Evolutionary conservation across 2,113 vertebrate species (phyloP).

Genomic region (Mustelus asterias): DNA sequence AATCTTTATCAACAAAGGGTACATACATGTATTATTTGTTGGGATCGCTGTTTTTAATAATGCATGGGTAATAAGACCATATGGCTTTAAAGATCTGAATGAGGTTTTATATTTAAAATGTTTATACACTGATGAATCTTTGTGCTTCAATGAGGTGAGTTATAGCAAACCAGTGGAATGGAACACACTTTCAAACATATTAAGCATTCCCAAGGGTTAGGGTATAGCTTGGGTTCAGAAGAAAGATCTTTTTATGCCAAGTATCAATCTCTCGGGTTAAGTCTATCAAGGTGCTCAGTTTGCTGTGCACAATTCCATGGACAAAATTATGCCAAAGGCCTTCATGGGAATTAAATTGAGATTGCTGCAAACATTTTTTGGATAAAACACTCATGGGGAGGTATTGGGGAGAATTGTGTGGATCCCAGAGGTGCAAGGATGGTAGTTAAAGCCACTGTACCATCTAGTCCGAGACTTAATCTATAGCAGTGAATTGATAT

Average conservation of each 20-base stretch:
- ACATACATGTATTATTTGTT: background rate
- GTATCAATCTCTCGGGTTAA: background rate
- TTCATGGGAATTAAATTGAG: background rate
- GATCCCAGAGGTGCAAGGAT: background rate
- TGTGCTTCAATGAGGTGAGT: background rate
- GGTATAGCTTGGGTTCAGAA: background rate
- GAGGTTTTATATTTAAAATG: background rate
- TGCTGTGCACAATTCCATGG: background rate
- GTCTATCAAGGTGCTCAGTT: background rate
- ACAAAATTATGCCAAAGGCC: background rate
- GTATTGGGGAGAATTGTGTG: background rate
- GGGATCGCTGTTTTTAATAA: background rate
- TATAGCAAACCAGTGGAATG: background rate
- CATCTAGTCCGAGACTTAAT: background rate
- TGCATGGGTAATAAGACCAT: too few relatives aligned
- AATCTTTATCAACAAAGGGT: constrained; percentile 76
- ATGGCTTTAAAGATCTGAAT: background rate
- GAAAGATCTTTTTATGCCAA: background rate
- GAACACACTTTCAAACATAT: background rate
- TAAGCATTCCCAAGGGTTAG: background rate
- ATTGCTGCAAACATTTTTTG: background rate
- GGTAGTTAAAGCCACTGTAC: background rate
- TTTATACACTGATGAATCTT: background rate
- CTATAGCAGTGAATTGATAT: background rate
- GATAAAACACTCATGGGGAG: background rate